Conservation (phyloP, 92 coral and sea anemone genomes). For the Porites evermanni region DNA sequence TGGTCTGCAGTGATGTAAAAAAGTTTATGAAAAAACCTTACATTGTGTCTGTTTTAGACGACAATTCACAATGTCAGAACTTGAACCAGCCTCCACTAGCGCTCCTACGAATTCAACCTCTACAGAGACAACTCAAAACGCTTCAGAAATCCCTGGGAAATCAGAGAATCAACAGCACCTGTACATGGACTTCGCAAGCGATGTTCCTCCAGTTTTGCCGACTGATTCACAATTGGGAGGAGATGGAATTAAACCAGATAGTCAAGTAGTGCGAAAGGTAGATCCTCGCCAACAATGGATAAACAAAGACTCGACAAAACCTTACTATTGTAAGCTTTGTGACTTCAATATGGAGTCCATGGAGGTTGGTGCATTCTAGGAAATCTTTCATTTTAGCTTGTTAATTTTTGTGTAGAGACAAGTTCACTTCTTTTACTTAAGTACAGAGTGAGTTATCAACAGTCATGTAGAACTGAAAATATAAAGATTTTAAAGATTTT, state of each 20-base stretch:
- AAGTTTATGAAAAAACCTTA: background rate
- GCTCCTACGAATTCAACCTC: background rate
- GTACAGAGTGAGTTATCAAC: too few relatives aligned
- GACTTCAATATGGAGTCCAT: slow-evolving; percentile 74
- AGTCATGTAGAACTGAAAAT: too few relatives aligned
- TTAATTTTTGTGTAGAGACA: background rate
- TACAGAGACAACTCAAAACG: background rate
- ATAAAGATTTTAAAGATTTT: too few relatives aligned
- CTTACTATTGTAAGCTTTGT: slow-evolving; percentile 88
- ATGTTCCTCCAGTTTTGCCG: slow-evolving; percentile 15
- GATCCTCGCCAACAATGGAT: slow-evolving; percentile 85
- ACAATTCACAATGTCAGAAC: background rate
- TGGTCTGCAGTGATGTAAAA: too few relatives aligned
- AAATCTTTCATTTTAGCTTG: background rate
- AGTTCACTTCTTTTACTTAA: too few relatives aligned
- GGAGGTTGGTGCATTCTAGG: slow-evolving; percentile 58
- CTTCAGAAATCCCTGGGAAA: background rate
- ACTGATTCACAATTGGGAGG: background rate
- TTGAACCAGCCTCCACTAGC: background rate
- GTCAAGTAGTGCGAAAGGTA: slow-evolving; percentile 18
- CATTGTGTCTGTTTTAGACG: background rate
- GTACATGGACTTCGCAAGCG: slow-evolving; percentile 59
- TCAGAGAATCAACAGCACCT: slow-evolving; percentile 11
- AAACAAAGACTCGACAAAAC: slow-evolving; percentile 62
- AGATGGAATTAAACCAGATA: background rate